Evolutionary conservation across 2,888 invertebrate species (phyloP).

Genomic region (Andrena camellia): DNA sequence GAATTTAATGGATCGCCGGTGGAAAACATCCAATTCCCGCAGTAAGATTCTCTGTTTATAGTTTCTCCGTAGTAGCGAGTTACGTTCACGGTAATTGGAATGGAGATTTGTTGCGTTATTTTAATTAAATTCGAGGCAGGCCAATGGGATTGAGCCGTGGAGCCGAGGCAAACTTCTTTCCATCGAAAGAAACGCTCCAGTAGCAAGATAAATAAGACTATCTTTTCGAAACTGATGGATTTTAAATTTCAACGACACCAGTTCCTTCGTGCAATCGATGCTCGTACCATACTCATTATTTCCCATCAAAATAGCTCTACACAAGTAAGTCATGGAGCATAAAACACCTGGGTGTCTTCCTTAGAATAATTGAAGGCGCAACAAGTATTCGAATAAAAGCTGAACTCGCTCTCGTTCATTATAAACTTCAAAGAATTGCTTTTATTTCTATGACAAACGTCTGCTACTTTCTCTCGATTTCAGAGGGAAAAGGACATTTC

Average conservation of each 20-base stretch:
- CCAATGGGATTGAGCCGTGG: neutral
- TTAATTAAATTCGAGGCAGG: constrained; percentile 70
- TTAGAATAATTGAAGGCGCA: too few relatives aligned
- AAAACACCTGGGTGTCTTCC: too few relatives aligned
- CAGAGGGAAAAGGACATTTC: too few relatives aligned
- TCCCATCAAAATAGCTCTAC: too few relatives aligned
- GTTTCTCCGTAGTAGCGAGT: constrained; percentile 44
- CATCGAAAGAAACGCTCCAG: constrained; percentile 13
- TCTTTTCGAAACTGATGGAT: neutral
- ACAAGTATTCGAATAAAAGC: too few relatives aligned
- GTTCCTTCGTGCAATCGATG: too few relatives aligned
- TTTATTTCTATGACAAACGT: too few relatives aligned
- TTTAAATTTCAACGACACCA: neutral
- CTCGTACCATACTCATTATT: too few relatives aligned
- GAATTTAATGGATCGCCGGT: constrained; percentile 65
- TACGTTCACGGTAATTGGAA: constrained; percentile 70
- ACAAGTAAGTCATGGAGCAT: too few relatives aligned
- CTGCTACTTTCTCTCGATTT: too few relatives aligned
- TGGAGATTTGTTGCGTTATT: constrained; percentile 73
- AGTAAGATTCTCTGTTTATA: constrained; percentile 61
- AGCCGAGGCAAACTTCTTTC: constrained; percentile 58
- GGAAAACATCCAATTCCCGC: constrained; percentile 61
- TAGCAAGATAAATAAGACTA: neutral
- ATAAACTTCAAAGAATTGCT: too few relatives aligned
- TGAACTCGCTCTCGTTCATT: too few relatives aligned